Evolutionary conservation across 2,113 vertebrate genomes (phyloP).

Genomic region (Austrofundulus limnaeus): DNA sequence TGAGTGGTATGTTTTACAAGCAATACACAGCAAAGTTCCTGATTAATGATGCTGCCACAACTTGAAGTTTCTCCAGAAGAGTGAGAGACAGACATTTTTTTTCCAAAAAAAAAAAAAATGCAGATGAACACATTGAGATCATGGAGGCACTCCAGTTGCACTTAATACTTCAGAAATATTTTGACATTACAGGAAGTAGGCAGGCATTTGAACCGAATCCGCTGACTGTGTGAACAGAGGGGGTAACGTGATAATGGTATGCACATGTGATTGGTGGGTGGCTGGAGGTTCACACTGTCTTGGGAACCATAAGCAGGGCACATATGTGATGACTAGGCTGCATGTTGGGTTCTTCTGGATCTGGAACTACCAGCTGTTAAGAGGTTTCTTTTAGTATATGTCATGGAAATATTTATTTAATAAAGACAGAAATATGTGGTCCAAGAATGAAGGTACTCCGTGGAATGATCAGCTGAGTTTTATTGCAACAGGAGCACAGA

Average conservation of each 20-base stretch:
- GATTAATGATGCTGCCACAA: slow-evolving; percentile 58
- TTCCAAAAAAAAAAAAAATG: slow-evolving; percentile 33
- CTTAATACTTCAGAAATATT: slow-evolving; percentile 53
- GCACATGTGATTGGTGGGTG: slow-evolving; percentile 18
- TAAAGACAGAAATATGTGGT: too few species aligned
- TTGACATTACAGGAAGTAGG: slow-evolving; percentile 27
- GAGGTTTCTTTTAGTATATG: slow-evolving; percentile 84
- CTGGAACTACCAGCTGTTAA: slow-evolving; percentile 84
- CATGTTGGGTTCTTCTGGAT: slow-evolving; percentile 63
- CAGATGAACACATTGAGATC: slow-evolving; percentile 61
- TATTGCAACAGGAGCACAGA: too few species aligned
- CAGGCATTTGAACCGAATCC: slow-evolving; percentile 14
- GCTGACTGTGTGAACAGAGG: slow-evolving; percentile 31
- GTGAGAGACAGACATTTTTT: too few species aligned
- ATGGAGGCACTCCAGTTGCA: slow-evolving; percentile 51
- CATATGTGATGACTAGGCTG: slow-evolving; percentile 49
- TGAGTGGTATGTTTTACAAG: slow-evolving; percentile 45
- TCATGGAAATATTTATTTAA: too few species aligned
- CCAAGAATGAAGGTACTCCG: too few species aligned
- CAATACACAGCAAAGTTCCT: slow-evolving; percentile 43
- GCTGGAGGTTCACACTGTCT: slow-evolving; percentile 39
- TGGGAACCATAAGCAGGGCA: slow-evolving; percentile 52
- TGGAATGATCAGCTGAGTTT: too few species aligned
- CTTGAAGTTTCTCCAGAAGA: slow-evolving; percentile 41
- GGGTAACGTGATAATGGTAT: slow-evolving; percentile 51